A percentile compares a stretch with the other conserved stretches of the same genome.
These are phyloP conservation scores for Lepidurus couesii DNA, from an alignment of 1,140 invertebrate species.

Conservation along the genomic window DNA sequence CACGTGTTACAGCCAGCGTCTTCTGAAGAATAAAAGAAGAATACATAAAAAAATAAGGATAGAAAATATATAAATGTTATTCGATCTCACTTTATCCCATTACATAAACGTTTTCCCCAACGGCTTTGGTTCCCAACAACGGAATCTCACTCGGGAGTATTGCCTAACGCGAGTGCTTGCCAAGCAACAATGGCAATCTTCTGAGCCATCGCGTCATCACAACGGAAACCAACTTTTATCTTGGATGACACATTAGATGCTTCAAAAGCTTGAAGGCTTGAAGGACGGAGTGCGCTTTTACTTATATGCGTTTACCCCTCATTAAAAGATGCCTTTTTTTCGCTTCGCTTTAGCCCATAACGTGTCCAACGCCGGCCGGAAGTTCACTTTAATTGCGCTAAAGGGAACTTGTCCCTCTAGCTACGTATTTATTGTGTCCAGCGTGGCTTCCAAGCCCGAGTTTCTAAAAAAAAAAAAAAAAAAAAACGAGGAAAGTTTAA, in stretches of 20 bases:
- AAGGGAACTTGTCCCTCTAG: neutral
- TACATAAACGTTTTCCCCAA: too few relatives aligned
- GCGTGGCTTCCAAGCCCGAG: neutral
- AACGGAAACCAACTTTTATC: slow-evolving; percentile 10
- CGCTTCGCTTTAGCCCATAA: neutral
- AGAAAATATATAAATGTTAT: too few relatives aligned
- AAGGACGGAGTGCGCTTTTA: neutral
- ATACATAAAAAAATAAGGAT: too few relatives aligned
- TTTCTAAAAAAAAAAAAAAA: too few relatives aligned
- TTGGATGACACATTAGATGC: neutral
- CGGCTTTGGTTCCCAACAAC: too few relatives aligned
- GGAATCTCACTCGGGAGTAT: too few relatives aligned
- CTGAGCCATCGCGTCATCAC: neutral
- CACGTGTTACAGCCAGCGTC: neutral
- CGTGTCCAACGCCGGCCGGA: neutral
- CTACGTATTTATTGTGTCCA: neutral
- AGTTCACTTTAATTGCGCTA: slow-evolving; percentile 7
- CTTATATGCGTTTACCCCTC: neutral
- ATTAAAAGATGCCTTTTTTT: neutral
- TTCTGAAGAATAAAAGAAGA: too few relatives aligned
- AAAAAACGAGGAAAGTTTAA: too few relatives aligned
- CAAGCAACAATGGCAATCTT: neutral
- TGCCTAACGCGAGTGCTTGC: neutral
- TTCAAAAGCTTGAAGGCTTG: neutral
- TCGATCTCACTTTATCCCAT: too few relatives aligned